Conservation (phyloP, 1,140 invertebrate species). For the Lepidurus packardi region DNA sequence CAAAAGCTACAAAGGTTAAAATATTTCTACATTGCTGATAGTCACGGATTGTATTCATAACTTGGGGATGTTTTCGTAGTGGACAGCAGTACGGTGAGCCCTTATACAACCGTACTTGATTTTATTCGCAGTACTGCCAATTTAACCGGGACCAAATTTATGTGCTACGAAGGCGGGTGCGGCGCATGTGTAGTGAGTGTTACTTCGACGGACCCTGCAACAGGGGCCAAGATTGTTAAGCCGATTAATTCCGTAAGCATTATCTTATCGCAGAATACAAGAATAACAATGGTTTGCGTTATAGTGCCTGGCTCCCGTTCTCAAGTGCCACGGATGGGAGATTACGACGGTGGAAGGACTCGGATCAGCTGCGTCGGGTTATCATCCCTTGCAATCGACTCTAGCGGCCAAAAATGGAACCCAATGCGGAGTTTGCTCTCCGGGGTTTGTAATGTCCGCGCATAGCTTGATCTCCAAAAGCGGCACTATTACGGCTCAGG, state of each 20-base stretch:
- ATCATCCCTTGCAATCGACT: conserved; percentile 48
- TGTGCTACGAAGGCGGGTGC: conserved; percentile 78
- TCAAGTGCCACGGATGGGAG: conserved; percentile 65
- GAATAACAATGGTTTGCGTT: conserved; percentile 31
- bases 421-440: conserved; percentile 66
- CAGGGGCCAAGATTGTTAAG: conserved; percentile 51
- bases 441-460: conserved; percentile 81
- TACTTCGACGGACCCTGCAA: conserved; percentile 50
- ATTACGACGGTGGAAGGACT: conserved; percentile 74
- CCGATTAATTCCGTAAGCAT: conserved; percentile 65
- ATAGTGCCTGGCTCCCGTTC: conserved; percentile 64
- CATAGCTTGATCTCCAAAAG: conserved; percentile 44
- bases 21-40: not conserved
- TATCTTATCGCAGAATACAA: not conserved
- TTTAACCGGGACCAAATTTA: conserved; percentile 68
- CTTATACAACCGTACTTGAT: conserved; percentile 50
- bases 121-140: conserved; percentile 61
- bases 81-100: conserved; percentile 20
- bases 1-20: not conserved
- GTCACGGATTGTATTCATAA: not conserved
- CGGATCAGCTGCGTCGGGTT: conserved; percentile 60
- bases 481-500: no score
- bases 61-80: not conserved
- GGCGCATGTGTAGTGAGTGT: conserved; percentile 69
- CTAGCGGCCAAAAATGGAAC: conserved; percentile 45